A percentile compares a stretch with the other conserved stretches of the same genome.
Evolutionary conservation across 1,140 invertebrate genomes (phyloP).

Genomic region (Lasioglossum baleicum): DNA sequence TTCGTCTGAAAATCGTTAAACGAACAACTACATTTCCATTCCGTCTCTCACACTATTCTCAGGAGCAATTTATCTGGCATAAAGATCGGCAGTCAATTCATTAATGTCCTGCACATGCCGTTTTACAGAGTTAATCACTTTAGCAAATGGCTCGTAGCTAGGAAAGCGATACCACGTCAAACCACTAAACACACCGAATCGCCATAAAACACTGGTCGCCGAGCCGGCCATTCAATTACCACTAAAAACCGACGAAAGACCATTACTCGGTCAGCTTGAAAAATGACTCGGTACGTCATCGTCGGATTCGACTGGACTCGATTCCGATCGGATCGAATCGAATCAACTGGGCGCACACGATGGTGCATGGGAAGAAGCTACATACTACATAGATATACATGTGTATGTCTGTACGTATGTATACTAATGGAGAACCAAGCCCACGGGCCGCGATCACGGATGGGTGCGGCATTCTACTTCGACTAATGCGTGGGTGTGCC

Average conservation of each 20-base stretch:
- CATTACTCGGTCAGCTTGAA: background rate
- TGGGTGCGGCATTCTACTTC: conserved; percentile 76
- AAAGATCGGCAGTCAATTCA: too few species aligned
- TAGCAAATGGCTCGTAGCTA: too few species aligned
- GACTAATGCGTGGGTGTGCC: conserved; percentile 77
- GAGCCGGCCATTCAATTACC: conserved; percentile 22
- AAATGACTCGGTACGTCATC: conserved; percentile 25
- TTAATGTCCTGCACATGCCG: too few species aligned
- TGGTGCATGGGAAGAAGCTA: background rate
- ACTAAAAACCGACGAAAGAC: conserved; percentile 4
- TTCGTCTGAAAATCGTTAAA: too few species aligned
- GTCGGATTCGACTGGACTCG: conserved; percentile 19
- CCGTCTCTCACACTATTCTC: too few species aligned
- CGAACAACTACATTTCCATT: too few species aligned
- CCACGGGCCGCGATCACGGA: conserved; percentile 67
- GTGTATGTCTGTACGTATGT: conserved; percentile 1
- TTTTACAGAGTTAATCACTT: too few species aligned
- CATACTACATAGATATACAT: too few species aligned
- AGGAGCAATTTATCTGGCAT: too few species aligned
- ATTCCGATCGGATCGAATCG: conserved; percentile 5
- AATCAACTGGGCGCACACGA: too few species aligned
- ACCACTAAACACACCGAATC: background rate
- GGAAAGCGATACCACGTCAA: background rate
- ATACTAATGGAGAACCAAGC: conserved; percentile 64
- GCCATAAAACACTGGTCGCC: background rate